phyloP scores from a whole-genome alignment of 2,113 vertebrate genomes.

The Thalassoma bifasciatum region DNA sequence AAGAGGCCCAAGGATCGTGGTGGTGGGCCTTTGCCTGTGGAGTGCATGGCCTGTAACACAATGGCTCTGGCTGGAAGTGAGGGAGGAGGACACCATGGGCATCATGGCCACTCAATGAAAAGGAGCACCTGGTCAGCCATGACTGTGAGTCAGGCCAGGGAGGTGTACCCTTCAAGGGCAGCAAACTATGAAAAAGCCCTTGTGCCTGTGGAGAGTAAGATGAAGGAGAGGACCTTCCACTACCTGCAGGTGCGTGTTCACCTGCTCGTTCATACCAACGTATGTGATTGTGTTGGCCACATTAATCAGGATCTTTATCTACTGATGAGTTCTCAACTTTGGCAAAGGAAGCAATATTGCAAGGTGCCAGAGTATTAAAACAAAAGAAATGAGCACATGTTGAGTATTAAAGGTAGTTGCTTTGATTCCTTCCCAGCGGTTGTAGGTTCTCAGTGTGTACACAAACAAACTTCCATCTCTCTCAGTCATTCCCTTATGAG shows the following conservation, averaged over 20 bases:
- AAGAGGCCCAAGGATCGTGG: slow-evolving; percentile 88
- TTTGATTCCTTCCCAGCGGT: neutral
- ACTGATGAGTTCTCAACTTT: neutral
- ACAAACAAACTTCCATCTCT: no score
- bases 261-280: neutral
- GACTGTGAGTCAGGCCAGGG: slow-evolving; percentile 97
- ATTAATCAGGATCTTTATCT: neutral
- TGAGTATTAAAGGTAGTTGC: no score
- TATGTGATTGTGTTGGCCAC: neutral
- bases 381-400: neutral
- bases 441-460: neutral
- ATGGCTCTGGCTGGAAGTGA: slow-evolving; percentile 90
- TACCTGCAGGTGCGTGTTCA: slow-evolving; percentile 92
- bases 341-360: neutral
- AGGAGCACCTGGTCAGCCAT: slow-evolving; percentile 98
- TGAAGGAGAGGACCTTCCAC: slow-evolving; percentile 95
- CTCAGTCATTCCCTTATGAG: neutral
- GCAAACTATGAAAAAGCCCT: slow-evolving; percentile 90
- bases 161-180: slow-evolving; percentile 89
- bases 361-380: neutral
- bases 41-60: slow-evolving; percentile 94
- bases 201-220: slow-evolving; percentile 91
- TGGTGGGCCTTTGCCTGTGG: slow-evolving; percentile 85
- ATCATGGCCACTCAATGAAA: slow-evolving; percentile 90
- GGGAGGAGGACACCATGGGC: slow-evolving; percentile 68